Evolutionary conservation across 2,113 vertebrate genomes (phyloP), one percentile per base, ranked within the genome.

Genomic region (Nothobranchius kuhntae): DNA sequence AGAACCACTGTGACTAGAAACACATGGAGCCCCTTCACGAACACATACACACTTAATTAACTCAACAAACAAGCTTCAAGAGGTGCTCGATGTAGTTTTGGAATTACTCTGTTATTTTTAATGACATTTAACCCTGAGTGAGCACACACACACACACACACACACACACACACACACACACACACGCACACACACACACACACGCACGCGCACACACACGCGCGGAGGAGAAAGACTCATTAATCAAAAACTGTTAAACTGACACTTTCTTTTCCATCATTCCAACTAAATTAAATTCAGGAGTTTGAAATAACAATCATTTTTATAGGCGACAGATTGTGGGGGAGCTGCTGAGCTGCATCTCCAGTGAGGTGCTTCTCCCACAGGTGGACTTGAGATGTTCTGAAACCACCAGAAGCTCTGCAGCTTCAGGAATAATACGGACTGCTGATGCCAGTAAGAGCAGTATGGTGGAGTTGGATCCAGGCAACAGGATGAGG

Each of bases 31-130:
- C 65, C 60, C 77, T 72, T 75, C 60, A 81, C 72, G 78, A 72
- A 78, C 71, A 68, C 30, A 30, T 1, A 30, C 30, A 30, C 57
- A 15, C 57, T 24, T 21, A 62, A 75, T 77, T 55, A 77, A 85
- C 80, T 82, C 54, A 57, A 75, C 71, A 83, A 80, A 73, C 68
- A 81, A 26, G 24, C 74, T 58, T 74, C 26, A 63, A 79, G 61
- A 66, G 63, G 71, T 63, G 66, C 64, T 81, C 9, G 46, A 76
- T 69, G 57, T 78, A 45, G 74, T 77, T 69, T 61, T 4, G 26
- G 55, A 77, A 61, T 75, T n/a, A 65, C 55, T 81, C 55, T 40
- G 10, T 80, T 70, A 78, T 57, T 65, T 21, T 75, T 61, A 67
- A 68, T 48, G 53, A 67, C 61, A 54, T 24, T 17, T 17, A 15